phyloP scores from a whole-genome alignment of 2,888 invertebrate species.

The Chalcis sispes region DNA sequence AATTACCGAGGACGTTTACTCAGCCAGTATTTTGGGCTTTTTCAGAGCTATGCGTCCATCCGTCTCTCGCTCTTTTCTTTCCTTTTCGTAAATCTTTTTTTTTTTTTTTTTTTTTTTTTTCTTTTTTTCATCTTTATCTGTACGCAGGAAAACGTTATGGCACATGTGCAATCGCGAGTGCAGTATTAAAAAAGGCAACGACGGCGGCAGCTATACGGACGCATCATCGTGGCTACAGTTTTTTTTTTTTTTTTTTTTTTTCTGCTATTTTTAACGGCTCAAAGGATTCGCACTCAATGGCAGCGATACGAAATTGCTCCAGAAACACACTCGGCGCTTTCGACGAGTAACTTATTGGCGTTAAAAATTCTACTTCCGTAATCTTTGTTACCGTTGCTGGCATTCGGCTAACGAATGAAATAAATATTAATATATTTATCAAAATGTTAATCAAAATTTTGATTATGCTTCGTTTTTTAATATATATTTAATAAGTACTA shows the following conservation, averaged over 20 bases:
- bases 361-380: neutral
- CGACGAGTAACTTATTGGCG: neutral
- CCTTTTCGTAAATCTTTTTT: neutral
- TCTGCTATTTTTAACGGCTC: constrained; percentile 68
- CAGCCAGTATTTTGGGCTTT: constrained; percentile 39
- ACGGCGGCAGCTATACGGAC: too few species aligned
- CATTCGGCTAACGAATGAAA: too few species aligned
- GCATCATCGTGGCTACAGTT: too few species aligned
- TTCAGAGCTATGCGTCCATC: neutral
- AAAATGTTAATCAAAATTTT: too few species aligned
- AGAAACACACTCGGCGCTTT: constrained; percentile 57
- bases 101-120: too few species aligned
- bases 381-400: too few species aligned
- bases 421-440: too few species aligned
- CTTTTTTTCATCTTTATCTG: neutral
- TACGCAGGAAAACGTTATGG: neutral
- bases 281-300: constrained; percentile 67
- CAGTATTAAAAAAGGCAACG: neutral
- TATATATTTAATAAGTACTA: too few species aligned
- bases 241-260: constrained; percentile 59
- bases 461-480: too few species aligned
- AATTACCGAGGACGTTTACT: constrained; percentile 65
- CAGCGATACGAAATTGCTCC: constrained; percentile 62
- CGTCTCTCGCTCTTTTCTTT: neutral
- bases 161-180: neutral